Percentiles rank a stretch among this genome's conserved stretches.
Conservation (phyloP, 2,797 vertebrate species). For the Nannoperca australis region DNA sequence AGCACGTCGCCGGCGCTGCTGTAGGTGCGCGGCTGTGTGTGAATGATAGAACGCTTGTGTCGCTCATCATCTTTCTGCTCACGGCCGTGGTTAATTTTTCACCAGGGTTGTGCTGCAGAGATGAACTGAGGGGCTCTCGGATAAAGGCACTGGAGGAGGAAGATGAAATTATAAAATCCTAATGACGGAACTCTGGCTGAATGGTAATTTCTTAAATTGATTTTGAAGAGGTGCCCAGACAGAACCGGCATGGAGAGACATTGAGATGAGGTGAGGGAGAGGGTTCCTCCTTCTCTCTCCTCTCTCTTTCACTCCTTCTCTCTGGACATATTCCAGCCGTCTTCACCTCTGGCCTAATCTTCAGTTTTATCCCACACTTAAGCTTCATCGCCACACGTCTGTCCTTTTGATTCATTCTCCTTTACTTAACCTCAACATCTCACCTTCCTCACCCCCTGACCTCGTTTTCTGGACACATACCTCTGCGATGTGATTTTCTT, state of each 20-base stretch:
- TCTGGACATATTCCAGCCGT: constrained; percentile 53
- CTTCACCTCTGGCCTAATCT: constrained; percentile 61
- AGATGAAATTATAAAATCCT: constrained; percentile 87
- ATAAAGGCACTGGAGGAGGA: constrained; percentile 83
- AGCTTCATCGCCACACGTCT: constrained; percentile 51
- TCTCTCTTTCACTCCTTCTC: constrained; percentile 24
- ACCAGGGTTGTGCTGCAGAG: constrained; percentile 80
- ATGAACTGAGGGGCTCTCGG: constrained; percentile 81
- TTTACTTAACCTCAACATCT: constrained; percentile 57
- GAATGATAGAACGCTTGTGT: constrained; percentile 68
- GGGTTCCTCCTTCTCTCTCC: constrained; percentile 38
- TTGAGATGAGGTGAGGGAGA: constrained; percentile 48
- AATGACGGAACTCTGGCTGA: constrained; percentile 83
- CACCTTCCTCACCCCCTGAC: constrained; percentile 4
- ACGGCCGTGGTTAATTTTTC: constrained; percentile 83
- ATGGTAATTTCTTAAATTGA: constrained; percentile 86
- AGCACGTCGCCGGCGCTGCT: constrained; percentile 15
- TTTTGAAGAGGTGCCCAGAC: constrained; percentile 84
- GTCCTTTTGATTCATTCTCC: constrained; percentile 66
- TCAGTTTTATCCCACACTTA: constrained; percentile 55
- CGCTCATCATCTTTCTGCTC: constrained; percentile 80
- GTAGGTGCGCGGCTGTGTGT: constrained; percentile 65
- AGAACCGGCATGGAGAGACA: constrained; percentile 63
- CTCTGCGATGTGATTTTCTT: constrained; percentile 18
- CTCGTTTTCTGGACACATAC: constrained; percentile 24